Conservation (phyloP, 2,888 invertebrate species). For the Anoncus sp. region DNA sequence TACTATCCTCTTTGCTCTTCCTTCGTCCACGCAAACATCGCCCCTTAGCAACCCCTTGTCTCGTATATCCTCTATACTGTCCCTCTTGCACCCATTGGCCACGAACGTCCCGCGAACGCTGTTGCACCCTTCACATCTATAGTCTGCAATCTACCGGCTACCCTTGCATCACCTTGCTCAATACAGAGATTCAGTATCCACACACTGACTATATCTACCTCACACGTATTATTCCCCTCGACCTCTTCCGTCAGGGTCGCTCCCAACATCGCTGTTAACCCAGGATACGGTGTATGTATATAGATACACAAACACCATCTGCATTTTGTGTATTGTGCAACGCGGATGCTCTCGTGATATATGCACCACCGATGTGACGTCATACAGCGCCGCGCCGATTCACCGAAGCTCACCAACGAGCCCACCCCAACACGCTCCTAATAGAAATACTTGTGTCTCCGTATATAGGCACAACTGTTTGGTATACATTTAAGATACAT, state of each 20-base stretch:
- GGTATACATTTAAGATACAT: not conserved
- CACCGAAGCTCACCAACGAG: constrained; percentile 19
- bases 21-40: too few relatives aligned
- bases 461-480: constrained; percentile 36
- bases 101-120: too few relatives aligned
- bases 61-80: too few relatives aligned
- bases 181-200: not conserved
- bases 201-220: constrained; percentile 15
- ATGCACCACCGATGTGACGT: constrained; percentile 62
- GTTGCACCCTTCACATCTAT: too few relatives aligned
- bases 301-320: too few relatives aligned
- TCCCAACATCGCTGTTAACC: constrained; percentile 9
- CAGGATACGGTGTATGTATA: too few relatives aligned
- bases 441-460: constrained; percentile 5
- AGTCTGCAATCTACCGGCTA: constrained; percentile 20
- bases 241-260: constrained; percentile 35
- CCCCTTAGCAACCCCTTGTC: too few relatives aligned
- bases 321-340: not conserved
- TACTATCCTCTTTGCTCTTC: too few relatives aligned
- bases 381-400: constrained; percentile 51
- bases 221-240: not conserved
- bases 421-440: constrained; percentile 3
- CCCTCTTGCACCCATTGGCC: too few relatives aligned
- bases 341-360: too few relatives aligned
- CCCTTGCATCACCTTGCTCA: constrained; percentile 45